These are phyloP conservation scores for Astur gentilis DNA, from an alignment of 2,113 vertebrate species.

Conservation along the genomic window DNA sequence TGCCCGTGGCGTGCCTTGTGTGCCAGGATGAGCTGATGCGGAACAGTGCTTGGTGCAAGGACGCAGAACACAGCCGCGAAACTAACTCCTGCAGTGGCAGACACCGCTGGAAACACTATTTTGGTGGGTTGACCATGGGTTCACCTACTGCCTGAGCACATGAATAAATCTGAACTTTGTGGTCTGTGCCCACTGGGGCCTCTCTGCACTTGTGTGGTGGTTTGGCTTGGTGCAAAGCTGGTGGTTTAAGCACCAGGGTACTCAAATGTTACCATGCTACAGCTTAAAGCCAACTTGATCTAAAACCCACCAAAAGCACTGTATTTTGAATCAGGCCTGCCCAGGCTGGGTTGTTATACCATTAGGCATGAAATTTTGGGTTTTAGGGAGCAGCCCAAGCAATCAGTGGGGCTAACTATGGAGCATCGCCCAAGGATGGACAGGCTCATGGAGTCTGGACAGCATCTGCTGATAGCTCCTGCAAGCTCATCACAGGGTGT, in stretches of 20 bases:
- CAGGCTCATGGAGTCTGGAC: neutral
- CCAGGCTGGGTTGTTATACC: no score
- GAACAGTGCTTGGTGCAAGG: neutral
- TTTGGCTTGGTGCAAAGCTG: neutral
- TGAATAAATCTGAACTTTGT: neutral
- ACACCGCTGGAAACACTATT: neutral
- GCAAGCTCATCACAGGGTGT: neutral
- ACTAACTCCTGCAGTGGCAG: neutral
- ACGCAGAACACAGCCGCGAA: neutral
- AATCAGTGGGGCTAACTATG: no score
- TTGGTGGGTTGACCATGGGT: neutral
- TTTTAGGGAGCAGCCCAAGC: neutral
- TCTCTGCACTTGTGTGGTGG: neutral
- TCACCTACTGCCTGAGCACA: neutral
- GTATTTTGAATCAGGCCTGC: neutral
- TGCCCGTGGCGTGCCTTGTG: neutral
- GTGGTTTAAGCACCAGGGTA: neutral
- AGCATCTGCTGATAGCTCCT: neutral
- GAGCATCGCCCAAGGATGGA: neutral
- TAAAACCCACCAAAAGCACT: neutral
- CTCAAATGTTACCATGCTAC: neutral
- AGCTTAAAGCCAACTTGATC: neutral
- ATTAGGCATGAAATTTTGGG: neutral
- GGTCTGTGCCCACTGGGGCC: neutral
- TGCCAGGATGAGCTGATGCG: neutral